A percentile compares a stretch with the other conserved stretches of the same genome.
Conservation (phyloP, 2,113 vertebrate species). For the Cynocephalus volans region DNA sequence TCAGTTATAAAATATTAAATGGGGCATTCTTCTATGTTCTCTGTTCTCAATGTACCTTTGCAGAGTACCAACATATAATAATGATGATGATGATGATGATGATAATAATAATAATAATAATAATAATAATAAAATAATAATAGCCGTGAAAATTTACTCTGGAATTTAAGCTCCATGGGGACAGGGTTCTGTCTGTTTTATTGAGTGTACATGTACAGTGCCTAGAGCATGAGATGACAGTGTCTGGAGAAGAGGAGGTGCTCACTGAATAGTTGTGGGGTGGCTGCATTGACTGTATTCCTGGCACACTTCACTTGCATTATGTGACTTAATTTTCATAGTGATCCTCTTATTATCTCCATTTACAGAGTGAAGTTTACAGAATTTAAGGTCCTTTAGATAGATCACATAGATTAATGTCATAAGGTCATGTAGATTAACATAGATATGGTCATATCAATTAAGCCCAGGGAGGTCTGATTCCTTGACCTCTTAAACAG, state of each 20-base stretch:
- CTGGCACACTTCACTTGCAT: accelerated
- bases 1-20: not conserved
- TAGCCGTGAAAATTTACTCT: not conserved
- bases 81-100: not conserved
- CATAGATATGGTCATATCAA: accelerated
- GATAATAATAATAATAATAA: not conserved
- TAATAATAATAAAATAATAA: too few relatives aligned
- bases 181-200: not conserved
- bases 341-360: not conserved
- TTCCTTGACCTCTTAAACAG: not conserved
- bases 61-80: not conserved
- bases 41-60: not conserved
- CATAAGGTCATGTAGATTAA: not conserved
- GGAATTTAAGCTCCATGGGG: not conserved
- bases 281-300: accelerated
- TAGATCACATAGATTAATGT: not conserved
- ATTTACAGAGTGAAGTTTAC: too few relatives aligned
- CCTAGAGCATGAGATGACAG: not conserved
- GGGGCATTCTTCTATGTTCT: not conserved
- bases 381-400: not conserved
- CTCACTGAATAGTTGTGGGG: not conserved
- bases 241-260: not conserved
- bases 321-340: not conserved
- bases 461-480: too few relatives aligned
- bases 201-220: accelerated